Percentiles rank a stretch among this genome's conserved stretches.
Conservation (phyloP, 2,113 vertebrate genomes). For the Holacanthus passer region DNA sequence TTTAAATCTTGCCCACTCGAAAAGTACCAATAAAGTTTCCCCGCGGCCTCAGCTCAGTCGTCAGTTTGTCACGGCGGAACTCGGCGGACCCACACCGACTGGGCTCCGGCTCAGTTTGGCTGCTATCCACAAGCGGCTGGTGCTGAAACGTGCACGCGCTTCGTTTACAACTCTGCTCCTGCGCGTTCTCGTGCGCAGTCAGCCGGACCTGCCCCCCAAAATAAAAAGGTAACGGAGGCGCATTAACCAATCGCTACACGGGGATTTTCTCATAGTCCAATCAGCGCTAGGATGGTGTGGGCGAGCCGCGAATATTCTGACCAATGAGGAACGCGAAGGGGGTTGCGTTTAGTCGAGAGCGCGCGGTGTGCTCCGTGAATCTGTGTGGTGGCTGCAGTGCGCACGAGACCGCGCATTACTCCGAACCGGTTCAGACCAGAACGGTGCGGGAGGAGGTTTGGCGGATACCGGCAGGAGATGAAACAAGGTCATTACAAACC, state of each 20-base stretch:
- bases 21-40: slow-evolving; percentile 51
- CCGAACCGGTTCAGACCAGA: slow-evolving; percentile 89
- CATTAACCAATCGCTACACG: slow-evolving; percentile 67
- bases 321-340: slow-evolving; percentile 68
- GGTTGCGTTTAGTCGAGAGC: slow-evolving; percentile 28
- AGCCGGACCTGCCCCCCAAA: slow-evolving; percentile 75
- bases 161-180: slow-evolving; percentile 83
- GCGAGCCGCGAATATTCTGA: neutral
- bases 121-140: slow-evolving; percentile 81
- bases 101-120: slow-evolving; percentile 54
- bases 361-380: slow-evolving; percentile 63
- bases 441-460: slow-evolving; percentile 74
- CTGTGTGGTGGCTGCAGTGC: slow-evolving; percentile 67
- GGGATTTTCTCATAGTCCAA: slow-evolving; percentile 30
- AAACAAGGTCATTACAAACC: slow-evolving; percentile 20
- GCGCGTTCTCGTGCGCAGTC: slow-evolving; percentile 61
- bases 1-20: slow-evolving; percentile 24
- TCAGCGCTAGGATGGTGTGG: slow-evolving; percentile 39
- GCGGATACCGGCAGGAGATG: slow-evolving; percentile 65
- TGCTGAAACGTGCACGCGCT: slow-evolving; percentile 84
- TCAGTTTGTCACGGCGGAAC: slow-evolving; percentile 35
- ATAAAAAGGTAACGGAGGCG: slow-evolving; percentile 40
- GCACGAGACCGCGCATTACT: slow-evolving; percentile 77
- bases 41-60: slow-evolving; percentile 44
- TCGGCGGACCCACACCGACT: slow-evolving; percentile 37